These are phyloP conservation scores for Tubulanus polymorphus DNA, from an alignment of 2,888 invertebrate species.

Conservation along the genomic window DNA sequence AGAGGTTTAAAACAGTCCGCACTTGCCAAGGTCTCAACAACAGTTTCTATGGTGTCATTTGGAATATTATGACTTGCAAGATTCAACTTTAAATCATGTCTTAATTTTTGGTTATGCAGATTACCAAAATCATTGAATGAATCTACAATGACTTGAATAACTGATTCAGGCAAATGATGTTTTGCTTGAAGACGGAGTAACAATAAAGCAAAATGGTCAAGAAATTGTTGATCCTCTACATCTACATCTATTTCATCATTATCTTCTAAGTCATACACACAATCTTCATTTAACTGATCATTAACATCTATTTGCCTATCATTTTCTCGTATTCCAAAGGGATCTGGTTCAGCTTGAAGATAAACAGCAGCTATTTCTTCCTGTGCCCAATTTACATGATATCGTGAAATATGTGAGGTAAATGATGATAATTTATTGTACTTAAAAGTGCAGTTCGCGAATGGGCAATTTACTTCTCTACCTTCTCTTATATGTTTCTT, in stretches of 20 bases:
- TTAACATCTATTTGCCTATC: neutral
- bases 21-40: neutral
- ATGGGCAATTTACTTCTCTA: slow-evolving; percentile 1
- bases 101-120: slow-evolving; percentile 4
- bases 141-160: slow-evolving; percentile 5
- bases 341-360: no score
- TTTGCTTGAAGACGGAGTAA: slow-evolving; percentile 9
- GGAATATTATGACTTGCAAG: slow-evolving; percentile 1
- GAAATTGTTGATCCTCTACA: neutral
- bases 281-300: neutral
- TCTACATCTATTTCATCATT: slow-evolving; percentile 2
- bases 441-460: neutral
- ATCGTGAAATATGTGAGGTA: slow-evolving; percentile 1
- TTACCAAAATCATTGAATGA: slow-evolving; percentile 1
- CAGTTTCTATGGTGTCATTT: neutral
- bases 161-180: slow-evolving; percentile 1
- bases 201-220: slow-evolving; percentile 3
- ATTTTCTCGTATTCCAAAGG: neutral
- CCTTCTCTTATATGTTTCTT: slow-evolving; percentile 8
- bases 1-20: neutral
- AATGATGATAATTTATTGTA: neutral
- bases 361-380: neutral
- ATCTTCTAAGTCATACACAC: neutral
- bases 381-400: neutral
- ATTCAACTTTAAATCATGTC: neutral